A percentile compares a stretch with the other conserved stretches of the same genome.
Evolutionary conservation across 2,888 invertebrate genomes (phyloP).

Genomic region (Chloroclysta siterata): DNA sequence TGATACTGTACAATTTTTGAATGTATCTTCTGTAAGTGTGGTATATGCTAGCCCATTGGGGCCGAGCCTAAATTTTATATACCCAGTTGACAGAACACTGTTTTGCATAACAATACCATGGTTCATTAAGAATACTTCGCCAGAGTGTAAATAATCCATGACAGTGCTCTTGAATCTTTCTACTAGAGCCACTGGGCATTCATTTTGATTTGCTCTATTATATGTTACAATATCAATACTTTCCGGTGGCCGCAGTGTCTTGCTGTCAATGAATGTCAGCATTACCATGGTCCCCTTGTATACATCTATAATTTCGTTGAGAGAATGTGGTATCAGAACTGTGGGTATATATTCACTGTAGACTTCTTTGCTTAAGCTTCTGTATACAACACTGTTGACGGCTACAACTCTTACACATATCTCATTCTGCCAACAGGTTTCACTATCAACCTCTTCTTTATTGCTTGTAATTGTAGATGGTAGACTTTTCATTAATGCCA

Average conservation of each 20-base stretch:
- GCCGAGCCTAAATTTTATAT: conserved; percentile 70
- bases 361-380: conserved; percentile 71
- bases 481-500: conserved; percentile 71
- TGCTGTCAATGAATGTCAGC: conserved; percentile 71
- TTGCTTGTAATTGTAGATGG: conserved; percentile 56
- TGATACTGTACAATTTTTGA: conserved; percentile 78
- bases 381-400: conserved; percentile 70
- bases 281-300: conserved; percentile 84
- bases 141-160: conserved; percentile 74
- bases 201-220: conserved; percentile 55
- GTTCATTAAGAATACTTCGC: conserved; percentile 83
- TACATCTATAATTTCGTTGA: conserved; percentile 82
- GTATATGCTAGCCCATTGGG: conserved; percentile 79
- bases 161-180: conserved; percentile 82
- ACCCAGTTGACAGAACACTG: conserved; percentile 63
- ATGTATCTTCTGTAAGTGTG: conserved; percentile 78
- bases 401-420: conserved; percentile 77
- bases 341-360: conserved; percentile 74
- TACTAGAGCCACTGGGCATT: conserved; percentile 65
- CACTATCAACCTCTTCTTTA: conserved; percentile 53
- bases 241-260: conserved; percentile 63
- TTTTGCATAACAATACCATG: conserved; percentile 79
- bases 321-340: conserved; percentile 81
- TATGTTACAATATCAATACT: conserved; percentile 82
- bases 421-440: conserved; percentile 49